phyloP scores from a whole-genome alignment of 2,797 vertebrate species.

The Aotus griseimembra region DNA sequence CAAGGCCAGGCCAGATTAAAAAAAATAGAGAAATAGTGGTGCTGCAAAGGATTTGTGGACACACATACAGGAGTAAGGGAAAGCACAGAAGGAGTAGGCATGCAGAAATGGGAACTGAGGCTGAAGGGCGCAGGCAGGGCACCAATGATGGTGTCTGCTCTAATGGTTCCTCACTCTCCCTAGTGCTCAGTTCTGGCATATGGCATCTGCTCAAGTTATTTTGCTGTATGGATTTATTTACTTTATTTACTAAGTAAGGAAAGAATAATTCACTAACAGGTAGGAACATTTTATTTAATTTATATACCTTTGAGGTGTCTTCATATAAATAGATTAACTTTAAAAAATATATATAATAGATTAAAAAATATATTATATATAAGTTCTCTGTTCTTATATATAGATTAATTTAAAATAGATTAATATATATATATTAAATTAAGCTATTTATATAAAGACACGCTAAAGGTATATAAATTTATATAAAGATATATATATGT shows the following conservation, averaged over 20 bases:
- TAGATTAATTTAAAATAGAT: no score
- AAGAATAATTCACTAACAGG: neutral
- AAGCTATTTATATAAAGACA: no score
- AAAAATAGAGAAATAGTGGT: neutral
- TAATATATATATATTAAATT: no score
- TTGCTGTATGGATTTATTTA: neutral
- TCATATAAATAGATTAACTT: slow-evolving; percentile 57
- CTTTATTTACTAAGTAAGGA: neutral
- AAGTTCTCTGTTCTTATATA: no score
- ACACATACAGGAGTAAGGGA: neutral
- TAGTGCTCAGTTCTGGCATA: neutral
- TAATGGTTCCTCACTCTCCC: neutral
- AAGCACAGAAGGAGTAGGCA: neutral
- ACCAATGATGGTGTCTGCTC: neutral
- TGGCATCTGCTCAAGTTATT: neutral
- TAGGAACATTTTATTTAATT: slow-evolving; percentile 55
- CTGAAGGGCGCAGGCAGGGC: no score
- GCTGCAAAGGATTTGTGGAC: neutral
- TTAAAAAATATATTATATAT: no score
- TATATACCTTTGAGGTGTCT: neutral
- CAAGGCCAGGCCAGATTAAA: neutral
- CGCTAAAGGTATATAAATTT: no score
- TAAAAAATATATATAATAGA: no score
- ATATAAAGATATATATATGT: no score
- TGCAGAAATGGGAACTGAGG: neutral